phyloP scores from a whole-genome alignment of 2,888 invertebrate genomes.

The Neoscelio sp. region DNA sequence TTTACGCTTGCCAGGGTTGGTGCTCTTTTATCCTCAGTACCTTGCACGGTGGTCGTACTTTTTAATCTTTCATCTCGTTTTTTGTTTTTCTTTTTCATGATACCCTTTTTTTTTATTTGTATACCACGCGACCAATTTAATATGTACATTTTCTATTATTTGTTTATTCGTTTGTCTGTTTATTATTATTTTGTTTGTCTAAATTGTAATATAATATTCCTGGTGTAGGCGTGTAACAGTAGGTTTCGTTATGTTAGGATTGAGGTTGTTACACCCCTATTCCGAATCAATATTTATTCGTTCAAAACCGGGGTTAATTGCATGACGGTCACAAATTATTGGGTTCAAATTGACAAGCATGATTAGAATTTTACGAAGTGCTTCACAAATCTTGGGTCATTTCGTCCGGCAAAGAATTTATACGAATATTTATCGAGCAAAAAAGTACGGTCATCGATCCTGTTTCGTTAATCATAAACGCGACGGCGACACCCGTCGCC shows the following conservation, averaged over 20 bases:
- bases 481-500: conserved; percentile 12
- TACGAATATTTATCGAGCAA: conserved; percentile 25
- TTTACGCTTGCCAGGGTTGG: conserved; percentile 83
- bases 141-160: conserved; percentile 20
- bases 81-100: conserved; percentile 50
- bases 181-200: not conserved
- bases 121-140: conserved; percentile 13
- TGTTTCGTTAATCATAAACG: conserved; percentile 57
- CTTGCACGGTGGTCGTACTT: conserved; percentile 81
- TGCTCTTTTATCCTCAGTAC: conserved; percentile 81
- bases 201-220: conserved; percentile 17
- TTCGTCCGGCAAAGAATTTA: not conserved
- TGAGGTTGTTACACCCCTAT: conserved; percentile 7
- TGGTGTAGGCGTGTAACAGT: not conserved
- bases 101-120: conserved; percentile 24
- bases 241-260: too few relatives aligned
- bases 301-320: conserved; percentile 30
- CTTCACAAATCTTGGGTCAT: conserved; percentile 41
- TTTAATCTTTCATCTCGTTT: conserved; percentile 69
- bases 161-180: conserved; percentile 10
- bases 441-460: conserved; percentile 79
- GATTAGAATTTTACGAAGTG: conserved; percentile 47
- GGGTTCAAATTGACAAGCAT: conserved; percentile 61
- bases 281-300: conserved; percentile 1
- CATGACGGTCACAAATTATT: conserved; percentile 49